Evolutionary conservation across 2,113 vertebrate species (phyloP).

Genomic region (Maylandia zebra): DNA sequence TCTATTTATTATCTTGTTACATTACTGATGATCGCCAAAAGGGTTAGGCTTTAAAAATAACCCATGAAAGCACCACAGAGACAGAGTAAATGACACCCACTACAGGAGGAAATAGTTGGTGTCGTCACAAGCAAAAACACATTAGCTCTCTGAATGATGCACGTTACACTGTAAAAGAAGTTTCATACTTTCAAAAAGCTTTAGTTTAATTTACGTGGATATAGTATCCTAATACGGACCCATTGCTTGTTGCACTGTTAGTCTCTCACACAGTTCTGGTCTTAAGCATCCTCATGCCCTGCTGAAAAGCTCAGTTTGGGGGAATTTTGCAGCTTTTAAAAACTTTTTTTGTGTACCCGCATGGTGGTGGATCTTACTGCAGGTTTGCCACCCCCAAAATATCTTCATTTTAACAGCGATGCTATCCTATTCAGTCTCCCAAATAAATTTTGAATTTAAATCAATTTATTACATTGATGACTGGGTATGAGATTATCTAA

Average conservation of each 20-base stretch:
- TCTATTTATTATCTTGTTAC: background rate
- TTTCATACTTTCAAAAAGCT: background rate
- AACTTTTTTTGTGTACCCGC: rapidly evolving
- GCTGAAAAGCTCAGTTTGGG: background rate
- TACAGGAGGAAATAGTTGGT: background rate
- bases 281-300: background rate
- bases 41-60: background rate
- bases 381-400: background rate
- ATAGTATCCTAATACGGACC: background rate
- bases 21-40: background rate
- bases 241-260: background rate
- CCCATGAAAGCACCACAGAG: background rate
- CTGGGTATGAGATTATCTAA: background rate
- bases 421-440: background rate
- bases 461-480: background rate
- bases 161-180: background rate
- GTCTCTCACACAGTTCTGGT: background rate
- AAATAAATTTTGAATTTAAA: background rate
- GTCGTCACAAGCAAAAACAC: background rate
- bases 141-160: background rate
- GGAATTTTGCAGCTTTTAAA: background rate
- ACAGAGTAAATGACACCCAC: background rate
- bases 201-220: background rate
- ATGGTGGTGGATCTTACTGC: background rate
- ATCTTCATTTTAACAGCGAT: background rate